A percentile compares a stretch with the other conserved stretches of the same genome.
phyloP scores from a whole-genome alignment of 2,888 invertebrate species.

The Euspilapteryx auroguttella region DNA sequence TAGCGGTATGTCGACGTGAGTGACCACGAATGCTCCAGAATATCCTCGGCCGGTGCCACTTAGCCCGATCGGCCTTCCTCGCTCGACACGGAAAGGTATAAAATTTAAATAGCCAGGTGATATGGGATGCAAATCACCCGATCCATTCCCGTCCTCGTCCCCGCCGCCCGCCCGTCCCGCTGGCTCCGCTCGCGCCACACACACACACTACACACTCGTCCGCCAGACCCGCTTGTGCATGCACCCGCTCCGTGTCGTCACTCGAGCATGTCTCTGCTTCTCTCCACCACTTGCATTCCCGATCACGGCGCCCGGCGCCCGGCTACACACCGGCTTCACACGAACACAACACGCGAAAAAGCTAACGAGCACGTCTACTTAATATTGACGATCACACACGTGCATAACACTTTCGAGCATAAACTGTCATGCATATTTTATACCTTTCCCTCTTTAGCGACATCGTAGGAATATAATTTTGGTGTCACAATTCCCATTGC shows the following conservation, averaged over 20 bases:
- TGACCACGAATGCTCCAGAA: conserved; percentile 57
- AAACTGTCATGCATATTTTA: conserved; percentile 56
- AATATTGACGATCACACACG: conserved; percentile 29
- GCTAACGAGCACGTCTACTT: conserved; percentile 30
- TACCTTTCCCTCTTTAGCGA: conserved; percentile 58
- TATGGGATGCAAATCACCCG: conserved; percentile 57
- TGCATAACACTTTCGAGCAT: conserved; percentile 44
- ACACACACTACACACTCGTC: conserved; percentile 26
- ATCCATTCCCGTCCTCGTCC: conserved; percentile 37
- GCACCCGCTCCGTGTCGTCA: conserved; percentile 35
- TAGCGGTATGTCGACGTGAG: conserved; percentile 57
- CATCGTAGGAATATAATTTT: conserved; percentile 36
- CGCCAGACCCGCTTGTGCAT: conserved; percentile 44
- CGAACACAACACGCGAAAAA: conserved; percentile 53
- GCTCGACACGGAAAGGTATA: conserved; percentile 61
- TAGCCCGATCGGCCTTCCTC: conserved; percentile 57
- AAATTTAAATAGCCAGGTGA: conserved; percentile 58
- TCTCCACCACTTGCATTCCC: conserved; percentile 55
- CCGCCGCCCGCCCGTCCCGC: conserved; percentile 38
- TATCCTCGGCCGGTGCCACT: conserved; percentile 55
- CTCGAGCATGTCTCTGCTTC: conserved; percentile 54
- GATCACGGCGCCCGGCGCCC: conserved; percentile 46
- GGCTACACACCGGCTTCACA: conserved; percentile 49
- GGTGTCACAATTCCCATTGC: conserved; percentile 49
- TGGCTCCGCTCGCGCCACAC: conserved; percentile 59